These are phyloP conservation scores for Clarias gariepinus DNA, from an alignment of 2,113 vertebrate species.

Conservation along the genomic window DNA sequence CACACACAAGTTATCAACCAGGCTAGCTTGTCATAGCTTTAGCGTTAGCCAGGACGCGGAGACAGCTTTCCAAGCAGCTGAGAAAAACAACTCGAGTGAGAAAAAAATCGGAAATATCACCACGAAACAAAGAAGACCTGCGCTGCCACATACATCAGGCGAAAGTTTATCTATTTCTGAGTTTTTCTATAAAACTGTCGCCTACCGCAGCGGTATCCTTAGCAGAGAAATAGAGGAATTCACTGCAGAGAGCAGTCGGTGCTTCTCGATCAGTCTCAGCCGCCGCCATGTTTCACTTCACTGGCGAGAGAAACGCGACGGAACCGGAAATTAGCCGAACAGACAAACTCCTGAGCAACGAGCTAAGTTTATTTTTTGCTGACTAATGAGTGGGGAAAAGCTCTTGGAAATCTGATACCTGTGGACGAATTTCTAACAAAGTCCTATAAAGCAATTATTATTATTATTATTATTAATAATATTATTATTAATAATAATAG, in stretches of 20 bases:
- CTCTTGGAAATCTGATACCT: neutral
- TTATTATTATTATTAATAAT: no score
- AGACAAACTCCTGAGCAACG: neutral
- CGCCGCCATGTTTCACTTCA: conserved; percentile 73
- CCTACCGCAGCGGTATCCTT: conserved; percentile 75
- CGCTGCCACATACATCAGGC: neutral
- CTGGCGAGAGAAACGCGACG: conserved; percentile 34
- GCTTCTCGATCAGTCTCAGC: conserved; percentile 65
- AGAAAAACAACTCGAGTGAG: conserved; percentile 59
- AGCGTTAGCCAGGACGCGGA: conserved; percentile 35
- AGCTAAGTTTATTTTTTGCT: conserved; percentile 50
- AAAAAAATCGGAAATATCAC: conserved; percentile 8
- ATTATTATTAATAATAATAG: no score
- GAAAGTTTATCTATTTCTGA: neutral
- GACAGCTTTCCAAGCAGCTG: conserved; percentile 22
- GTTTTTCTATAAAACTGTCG: conserved; percentile 39
- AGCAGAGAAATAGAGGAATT: conserved; percentile 73
- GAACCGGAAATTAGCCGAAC: conserved; percentile 60
- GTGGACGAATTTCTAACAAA: neutral
- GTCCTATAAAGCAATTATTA: neutral
- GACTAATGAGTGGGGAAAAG: conserved; percentile 32
- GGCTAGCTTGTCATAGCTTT: neutral
- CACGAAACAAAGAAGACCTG: neutral
- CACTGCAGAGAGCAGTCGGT: conserved; percentile 60
- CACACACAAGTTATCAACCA: neutral